These are phyloP conservation scores for Sorex fumeus DNA, from an alignment of 2,113 vertebrate genomes.

Conservation along the genomic window DNA sequence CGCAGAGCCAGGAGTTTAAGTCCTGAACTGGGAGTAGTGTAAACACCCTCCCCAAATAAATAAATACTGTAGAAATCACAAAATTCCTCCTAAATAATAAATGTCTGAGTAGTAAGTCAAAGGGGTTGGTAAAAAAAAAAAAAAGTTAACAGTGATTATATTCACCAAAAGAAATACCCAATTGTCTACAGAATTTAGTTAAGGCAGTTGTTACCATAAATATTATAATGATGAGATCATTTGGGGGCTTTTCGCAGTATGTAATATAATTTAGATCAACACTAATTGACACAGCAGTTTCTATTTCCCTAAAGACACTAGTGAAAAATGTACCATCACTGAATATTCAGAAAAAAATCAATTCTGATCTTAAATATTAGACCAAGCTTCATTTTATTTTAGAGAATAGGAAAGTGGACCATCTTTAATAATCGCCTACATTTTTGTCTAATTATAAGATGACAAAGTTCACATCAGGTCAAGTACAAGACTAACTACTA, in stretches of 20 bases:
- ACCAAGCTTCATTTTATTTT: constrained; percentile 37
- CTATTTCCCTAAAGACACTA: constrained; percentile 43
- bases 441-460: neutral
- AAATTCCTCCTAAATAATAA: constrained; percentile 25
- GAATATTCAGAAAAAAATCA: constrained; percentile 21
- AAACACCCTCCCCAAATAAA: too few relatives aligned
- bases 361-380: constrained; percentile 40
- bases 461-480: constrained; percentile 22
- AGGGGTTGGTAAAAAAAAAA: constrained; percentile 51
- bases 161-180: neutral
- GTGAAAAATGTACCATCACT: neutral
- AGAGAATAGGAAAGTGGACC: constrained; percentile 27
- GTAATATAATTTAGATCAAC: constrained; percentile 36
- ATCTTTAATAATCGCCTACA: neutral
- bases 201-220: constrained; percentile 26
- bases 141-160: neutral
- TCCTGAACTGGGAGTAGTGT: too few relatives aligned
- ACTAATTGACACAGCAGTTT: constrained; percentile 45
- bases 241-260: constrained; percentile 51
- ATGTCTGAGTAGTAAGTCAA: constrained; percentile 31
- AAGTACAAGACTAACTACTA: constrained; percentile 21
- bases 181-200: constrained; percentile 1
- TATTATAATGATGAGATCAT: constrained; percentile 40
- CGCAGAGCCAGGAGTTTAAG: too few relatives aligned
- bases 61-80: neutral